Percentiles rank a stretch among this genome's conserved stretches.
phyloP scores from a whole-genome alignment of 2,113 vertebrate genomes.

The Maccullochella peelii region DNA sequence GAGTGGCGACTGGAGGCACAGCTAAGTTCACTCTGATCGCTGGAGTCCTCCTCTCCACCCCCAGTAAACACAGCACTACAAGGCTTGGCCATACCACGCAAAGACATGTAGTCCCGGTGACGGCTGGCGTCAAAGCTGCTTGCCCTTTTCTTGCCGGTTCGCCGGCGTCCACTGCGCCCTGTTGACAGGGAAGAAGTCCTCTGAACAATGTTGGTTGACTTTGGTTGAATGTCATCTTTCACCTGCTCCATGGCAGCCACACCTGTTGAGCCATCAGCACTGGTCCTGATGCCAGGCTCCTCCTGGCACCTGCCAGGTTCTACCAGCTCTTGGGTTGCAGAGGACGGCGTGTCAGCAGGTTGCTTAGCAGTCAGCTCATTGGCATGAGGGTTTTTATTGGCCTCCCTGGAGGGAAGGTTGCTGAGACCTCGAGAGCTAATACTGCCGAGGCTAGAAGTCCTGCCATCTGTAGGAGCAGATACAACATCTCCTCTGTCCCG shows the following conservation, averaged over 20 bases:
- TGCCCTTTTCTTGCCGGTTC: slow-evolving; percentile 93
- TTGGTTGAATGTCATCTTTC: slow-evolving; percentile 84
- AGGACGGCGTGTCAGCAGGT: slow-evolving; percentile 52
- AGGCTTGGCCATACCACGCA: slow-evolving; percentile 91
- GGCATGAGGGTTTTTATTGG: slow-evolving; percentile 97
- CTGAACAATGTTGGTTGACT: slow-evolving; percentile 88
- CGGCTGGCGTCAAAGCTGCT: slow-evolving; percentile 98
- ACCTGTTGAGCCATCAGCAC: slow-evolving; percentile 69
- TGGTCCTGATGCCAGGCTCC: slow-evolving; percentile 68
- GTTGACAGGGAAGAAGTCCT: slow-evolving; percentile 80
- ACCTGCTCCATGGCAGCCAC: slow-evolving; percentile 75
- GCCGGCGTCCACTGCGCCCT: slow-evolving; percentile 83
- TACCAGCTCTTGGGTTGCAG: slow-evolving; percentile 48
- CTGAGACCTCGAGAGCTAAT: slow-evolving; percentile 78
- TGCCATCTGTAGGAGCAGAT: slow-evolving; percentile 80
- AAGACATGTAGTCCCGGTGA: slow-evolving; percentile 91
- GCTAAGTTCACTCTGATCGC: slow-evolving; percentile 97
- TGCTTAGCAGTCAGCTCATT: slow-evolving; percentile 89
- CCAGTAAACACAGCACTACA: slow-evolving; percentile 90
- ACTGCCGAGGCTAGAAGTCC: slow-evolving; percentile 85
- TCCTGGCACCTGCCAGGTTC: slow-evolving; percentile 58
- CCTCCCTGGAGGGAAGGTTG: slow-evolving; percentile 91
- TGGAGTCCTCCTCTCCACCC: slow-evolving; percentile 92
- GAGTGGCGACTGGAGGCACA: slow-evolving; percentile 94
- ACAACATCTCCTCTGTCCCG: slow-evolving; percentile 82